Evolutionary conservation across 2,888 invertebrate species (phyloP), one percentile per base, ranked within the genome.

Genomic region (Zaprionus bogoriensis): DNA sequence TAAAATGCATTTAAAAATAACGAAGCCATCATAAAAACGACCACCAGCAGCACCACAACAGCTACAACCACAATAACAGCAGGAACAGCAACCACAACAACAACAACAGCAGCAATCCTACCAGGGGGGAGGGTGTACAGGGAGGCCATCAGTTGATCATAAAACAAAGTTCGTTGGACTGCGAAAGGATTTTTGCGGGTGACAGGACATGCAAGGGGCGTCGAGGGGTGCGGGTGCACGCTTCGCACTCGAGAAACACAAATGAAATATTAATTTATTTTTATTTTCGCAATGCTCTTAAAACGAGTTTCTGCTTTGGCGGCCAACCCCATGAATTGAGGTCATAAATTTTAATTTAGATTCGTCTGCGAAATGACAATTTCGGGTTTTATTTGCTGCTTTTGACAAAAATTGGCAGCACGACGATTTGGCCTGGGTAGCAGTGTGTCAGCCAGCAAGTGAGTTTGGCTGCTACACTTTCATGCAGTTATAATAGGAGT

Each of bases 211-310:
- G 17, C 20, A 10, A 19, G 23, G 3, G 36, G 6, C 19, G 4
- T 9, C 19, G 46, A 20, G 30, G 23, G 17, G 6, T 4, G 25
- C 5, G 9, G 9, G 25, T n/a, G 9, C n/a, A 12, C 45, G 7
- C 9, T 38, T 10, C 23, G 32, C 30, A 27, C 28, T 23, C 4
- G 41, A 12, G 30, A 25, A 67, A 70, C 64, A 59, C 60, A 63
- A 65, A 73, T 82, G 57, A 77, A 79, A 78, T 82, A 82, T 82
- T 79, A 82, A 82, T 74, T 76, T 76, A 79, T 74, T 77, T 77
- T 72, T 69, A 68, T 72, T 57, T 55, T 64, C 32, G 20, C 48
- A 51, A 60, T 51, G 68, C 61, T 65, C 77, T 64, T 81, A 75
- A 77, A 78, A 78, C 55, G 61, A 69, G 42, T 58, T 61, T 64